Conservation (phyloP, 2,113 vertebrate species). For the Crocuta crocuta region DNA sequence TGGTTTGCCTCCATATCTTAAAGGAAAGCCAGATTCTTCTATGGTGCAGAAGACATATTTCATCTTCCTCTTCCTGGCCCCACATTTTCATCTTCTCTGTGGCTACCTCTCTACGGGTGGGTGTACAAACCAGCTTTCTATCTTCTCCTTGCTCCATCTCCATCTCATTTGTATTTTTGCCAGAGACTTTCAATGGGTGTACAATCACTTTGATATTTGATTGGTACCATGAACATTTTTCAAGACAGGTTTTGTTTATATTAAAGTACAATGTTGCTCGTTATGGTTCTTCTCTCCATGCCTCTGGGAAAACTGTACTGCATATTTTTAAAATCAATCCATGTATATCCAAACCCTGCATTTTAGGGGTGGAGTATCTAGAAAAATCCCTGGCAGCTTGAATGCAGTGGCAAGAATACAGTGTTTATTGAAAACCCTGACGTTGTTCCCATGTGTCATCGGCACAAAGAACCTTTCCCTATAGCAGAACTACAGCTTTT, state of each 20-base stretch:
- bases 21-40: neutral
- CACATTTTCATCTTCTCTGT: neutral
- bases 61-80: neutral
- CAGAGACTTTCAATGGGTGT: neutral
- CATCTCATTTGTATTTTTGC: neutral
- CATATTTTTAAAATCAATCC: neutral
- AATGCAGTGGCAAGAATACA: neutral
- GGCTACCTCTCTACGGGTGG: neutral
- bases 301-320: neutral
- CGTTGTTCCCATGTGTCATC: rapidly evolving
- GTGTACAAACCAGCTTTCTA: neutral
- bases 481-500: neutral
- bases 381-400: neutral
- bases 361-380: neutral
- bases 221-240: neutral
- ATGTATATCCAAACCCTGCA: neutral
- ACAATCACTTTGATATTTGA: neutral
- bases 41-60: neutral
- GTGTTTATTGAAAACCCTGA: neutral
- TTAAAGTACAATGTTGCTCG: neutral
- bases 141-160: neutral
- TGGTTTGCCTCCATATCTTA: neutral
- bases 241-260: neutral
- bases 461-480: neutral
- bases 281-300: neutral